Evolutionary conservation across 2,888 invertebrate genomes (phyloP).

Genomic region (Ophion ellenae): DNA sequence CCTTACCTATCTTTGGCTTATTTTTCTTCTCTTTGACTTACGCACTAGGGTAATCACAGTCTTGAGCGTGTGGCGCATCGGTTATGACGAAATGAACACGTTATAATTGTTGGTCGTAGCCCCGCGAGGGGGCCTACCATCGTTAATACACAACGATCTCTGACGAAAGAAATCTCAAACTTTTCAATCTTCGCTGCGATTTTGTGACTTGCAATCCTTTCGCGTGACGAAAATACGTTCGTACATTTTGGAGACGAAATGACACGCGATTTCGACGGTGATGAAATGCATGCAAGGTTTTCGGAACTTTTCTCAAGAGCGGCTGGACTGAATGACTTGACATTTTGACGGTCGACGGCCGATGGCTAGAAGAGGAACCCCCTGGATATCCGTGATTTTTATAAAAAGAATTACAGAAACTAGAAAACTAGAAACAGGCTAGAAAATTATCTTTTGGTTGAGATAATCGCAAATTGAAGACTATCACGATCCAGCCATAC

Average conservation of each 20-base stretch:
- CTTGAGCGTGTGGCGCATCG: conserved; percentile 70
- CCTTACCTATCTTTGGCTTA: conserved; percentile 50
- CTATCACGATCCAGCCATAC: too few relatives aligned
- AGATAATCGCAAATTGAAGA: too few relatives aligned
- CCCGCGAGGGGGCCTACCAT: conserved; percentile 3
- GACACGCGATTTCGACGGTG: neutral
- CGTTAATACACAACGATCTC: conserved; percentile 13
- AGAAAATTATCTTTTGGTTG: too few relatives aligned
- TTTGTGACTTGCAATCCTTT: neutral
- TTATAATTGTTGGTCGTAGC: conserved; percentile 37
- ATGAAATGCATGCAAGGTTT: neutral
- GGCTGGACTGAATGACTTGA: neutral
- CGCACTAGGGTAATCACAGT: conserved; percentile 82
- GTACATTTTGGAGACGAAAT: neutral
- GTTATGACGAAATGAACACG: conserved; percentile 22
- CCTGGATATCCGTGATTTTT: too few relatives aligned
- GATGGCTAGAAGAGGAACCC: too few relatives aligned
- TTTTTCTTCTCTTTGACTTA: conserved; percentile 61
- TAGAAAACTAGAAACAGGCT: too few relatives aligned
- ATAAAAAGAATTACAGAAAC: too few relatives aligned
- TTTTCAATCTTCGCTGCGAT: conserved; percentile 13
- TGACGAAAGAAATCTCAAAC: neutral
- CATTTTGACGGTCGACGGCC: neutral
- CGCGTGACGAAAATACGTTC: neutral
- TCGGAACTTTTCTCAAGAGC: neutral